Conservation (phyloP, 2,113 vertebrate genomes). For the Calypte anna region DNA sequence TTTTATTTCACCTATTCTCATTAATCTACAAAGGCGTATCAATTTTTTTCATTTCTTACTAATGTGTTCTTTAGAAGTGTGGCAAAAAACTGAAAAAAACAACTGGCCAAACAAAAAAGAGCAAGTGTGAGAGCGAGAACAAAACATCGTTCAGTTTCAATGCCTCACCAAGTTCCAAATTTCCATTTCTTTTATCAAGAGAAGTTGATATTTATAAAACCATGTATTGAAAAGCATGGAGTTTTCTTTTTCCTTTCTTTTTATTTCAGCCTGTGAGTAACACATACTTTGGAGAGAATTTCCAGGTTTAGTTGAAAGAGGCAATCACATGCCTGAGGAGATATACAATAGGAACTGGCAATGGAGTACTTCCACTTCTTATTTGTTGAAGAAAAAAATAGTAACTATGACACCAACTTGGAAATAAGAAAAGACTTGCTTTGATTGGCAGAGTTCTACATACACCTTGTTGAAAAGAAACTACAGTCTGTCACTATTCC, state of each 20-base stretch:
- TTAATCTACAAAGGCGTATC: not conserved
- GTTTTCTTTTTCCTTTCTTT: not conserved
- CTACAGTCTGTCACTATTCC: not conserved
- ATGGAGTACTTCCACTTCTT: not conserved
- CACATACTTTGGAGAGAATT: not conserved
- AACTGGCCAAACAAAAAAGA: not conserved
- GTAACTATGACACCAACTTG: not conserved
- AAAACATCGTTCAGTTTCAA: not conserved
- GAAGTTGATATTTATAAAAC: not conserved
- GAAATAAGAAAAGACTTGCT: not conserved
- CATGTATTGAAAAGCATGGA: not conserved
- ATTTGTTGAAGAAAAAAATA: not conserved
- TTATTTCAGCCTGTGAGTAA: slow-evolving; percentile 1
- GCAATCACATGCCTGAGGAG: not conserved
- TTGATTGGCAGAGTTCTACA: not conserved
- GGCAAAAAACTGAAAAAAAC: not conserved
- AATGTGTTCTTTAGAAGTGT: not conserved
- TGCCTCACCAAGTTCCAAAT: not conserved
- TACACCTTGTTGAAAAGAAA: not conserved
- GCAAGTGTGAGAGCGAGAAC: not conserved
- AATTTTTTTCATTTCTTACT: not conserved
- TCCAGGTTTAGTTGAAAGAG: not conserved
- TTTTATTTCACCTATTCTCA: not conserved
- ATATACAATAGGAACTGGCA: not conserved
- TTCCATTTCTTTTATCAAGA: slow-evolving; percentile 6